A percentile compares a stretch with the other conserved stretches of the same genome.
phyloP scores from a whole-genome alignment of 2,113 vertebrate genomes.

The Ammodytes dubius region DNA sequence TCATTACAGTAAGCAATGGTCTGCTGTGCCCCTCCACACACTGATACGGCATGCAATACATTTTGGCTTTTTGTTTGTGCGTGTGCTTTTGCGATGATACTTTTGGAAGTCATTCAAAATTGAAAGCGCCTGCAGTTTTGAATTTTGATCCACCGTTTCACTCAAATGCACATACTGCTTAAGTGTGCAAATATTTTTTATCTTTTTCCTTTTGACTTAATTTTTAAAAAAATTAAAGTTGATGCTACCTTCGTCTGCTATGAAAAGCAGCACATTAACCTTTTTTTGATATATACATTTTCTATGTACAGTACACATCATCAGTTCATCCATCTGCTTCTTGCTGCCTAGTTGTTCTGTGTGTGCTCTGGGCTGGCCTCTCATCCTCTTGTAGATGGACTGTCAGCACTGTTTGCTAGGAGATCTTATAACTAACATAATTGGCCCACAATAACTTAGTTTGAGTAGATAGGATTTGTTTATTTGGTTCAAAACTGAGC shows the following conservation, averaged over 20 bases:
- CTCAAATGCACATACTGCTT: neutral
- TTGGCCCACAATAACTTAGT: neutral
- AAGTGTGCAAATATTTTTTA: neutral
- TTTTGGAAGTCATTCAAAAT: constrained; percentile 22
- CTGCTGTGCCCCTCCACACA: neutral
- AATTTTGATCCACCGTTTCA: neutral
- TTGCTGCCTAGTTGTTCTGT: constrained; percentile 91
- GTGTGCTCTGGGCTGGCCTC: constrained; percentile 87
- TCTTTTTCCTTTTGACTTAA: neutral
- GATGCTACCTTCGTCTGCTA: neutral
- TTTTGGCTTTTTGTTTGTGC: neutral
- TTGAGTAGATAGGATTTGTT: constrained; percentile 14
- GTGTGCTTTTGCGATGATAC: neutral
- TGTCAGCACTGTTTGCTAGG: constrained; percentile 62
- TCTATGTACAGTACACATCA: neutral
- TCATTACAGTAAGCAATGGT: constrained; percentile 94
- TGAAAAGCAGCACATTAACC: neutral
- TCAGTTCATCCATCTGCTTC: constrained; percentile 84
- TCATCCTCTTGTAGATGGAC: constrained; percentile 44
- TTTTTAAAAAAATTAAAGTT: no score
- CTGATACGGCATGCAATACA: constrained; percentile 22
- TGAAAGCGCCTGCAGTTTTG: neutral
- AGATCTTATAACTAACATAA: constrained; percentile 33
- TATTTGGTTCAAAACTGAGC: constrained; percentile 20
- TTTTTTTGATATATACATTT: neutral